These are phyloP conservation scores for Metopolophium dirhodum DNA, from an alignment of 1,140 invertebrate species.

Conservation along the genomic window DNA sequence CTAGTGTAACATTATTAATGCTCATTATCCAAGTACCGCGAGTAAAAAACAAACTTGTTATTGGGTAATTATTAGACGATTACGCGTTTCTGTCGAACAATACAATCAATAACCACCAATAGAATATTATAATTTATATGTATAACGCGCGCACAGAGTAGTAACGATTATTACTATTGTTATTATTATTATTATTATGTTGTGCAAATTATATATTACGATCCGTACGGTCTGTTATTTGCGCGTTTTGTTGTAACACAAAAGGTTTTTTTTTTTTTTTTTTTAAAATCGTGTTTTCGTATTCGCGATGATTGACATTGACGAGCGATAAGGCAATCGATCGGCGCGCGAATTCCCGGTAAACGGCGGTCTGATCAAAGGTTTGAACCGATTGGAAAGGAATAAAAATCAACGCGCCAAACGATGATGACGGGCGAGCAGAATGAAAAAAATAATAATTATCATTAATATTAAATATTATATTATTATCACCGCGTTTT, in stretches of 20 bases:
- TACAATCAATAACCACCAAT: neutral
- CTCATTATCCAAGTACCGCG: neutral
- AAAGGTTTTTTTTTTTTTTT: too few species aligned
- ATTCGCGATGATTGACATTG: neutral
- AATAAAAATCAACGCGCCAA: neutral
- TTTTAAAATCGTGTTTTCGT: neutral
- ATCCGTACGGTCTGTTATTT: neutral
- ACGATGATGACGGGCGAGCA: neutral
- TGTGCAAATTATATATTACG: constrained; percentile 1
- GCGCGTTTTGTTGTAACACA: neutral
- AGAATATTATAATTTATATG: neutral
- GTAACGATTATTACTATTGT: neutral
- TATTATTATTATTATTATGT: neutral
- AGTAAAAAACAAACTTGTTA: neutral
- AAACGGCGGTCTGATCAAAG: constrained; percentile 31
- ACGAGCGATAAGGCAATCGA: constrained; percentile 27
- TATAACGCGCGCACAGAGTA: neutral
- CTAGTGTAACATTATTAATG: neutral
- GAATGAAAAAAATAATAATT: neutral
- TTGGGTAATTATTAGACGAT: neutral
- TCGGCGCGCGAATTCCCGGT: neutral
- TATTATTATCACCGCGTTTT: neutral
- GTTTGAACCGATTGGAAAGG: neutral
- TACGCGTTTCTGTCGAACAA: neutral
- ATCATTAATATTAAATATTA: neutral